phyloP scores from a whole-genome alignment of 2,113 vertebrate species.

The Heteronetta atricapilla region DNA sequence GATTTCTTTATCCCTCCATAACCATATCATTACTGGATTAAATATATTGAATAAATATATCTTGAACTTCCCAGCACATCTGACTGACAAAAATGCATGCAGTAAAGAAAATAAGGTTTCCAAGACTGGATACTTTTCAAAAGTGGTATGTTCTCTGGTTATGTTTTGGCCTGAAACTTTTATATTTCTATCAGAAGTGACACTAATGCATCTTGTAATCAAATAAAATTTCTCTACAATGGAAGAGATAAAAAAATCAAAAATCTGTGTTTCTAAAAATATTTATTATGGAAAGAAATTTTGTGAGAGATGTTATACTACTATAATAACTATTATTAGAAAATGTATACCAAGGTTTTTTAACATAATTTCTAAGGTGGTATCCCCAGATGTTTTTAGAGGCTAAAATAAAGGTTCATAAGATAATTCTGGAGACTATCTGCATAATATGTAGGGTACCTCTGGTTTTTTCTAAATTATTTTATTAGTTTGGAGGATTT shows the following conservation, averaged over 20 bases:
- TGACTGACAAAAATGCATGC: background rate
- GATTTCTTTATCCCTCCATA: background rate
- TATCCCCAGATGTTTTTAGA: background rate
- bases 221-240: background rate
- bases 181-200: background rate
- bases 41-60: background rate
- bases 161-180: background rate
- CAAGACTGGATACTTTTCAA: background rate
- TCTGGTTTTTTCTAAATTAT: background rate
- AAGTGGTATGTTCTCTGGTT: background rate
- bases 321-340: background rate
- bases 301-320: background rate
- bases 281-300: background rate
- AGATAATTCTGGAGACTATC: background rate
- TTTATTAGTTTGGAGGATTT: background rate
- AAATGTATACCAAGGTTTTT: background rate
- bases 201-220: background rate
- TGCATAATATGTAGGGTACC: background rate
- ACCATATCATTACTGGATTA: background rate
- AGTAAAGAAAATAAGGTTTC: background rate
- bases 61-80: background rate
- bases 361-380: background rate
- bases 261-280: background rate
- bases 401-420: background rate
- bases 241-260: background rate